These are phyloP conservation scores for Tachuris rubrigastra DNA, from an alignment of 2,113 vertebrate genomes.

Conservation along the genomic window DNA sequence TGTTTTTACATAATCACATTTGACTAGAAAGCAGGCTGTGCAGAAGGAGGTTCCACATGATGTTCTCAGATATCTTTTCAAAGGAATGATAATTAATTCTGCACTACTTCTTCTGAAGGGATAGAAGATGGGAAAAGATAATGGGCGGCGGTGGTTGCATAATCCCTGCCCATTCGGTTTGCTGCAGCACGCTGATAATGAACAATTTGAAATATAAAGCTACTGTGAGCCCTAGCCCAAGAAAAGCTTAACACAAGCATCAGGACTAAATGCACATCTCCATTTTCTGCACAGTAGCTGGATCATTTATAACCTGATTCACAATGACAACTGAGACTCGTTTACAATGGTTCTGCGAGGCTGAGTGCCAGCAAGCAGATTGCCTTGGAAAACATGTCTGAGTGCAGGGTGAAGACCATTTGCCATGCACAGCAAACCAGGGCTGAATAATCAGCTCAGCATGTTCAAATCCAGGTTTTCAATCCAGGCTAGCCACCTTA, in stretches of 20 bases:
- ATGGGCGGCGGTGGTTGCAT: background rate
- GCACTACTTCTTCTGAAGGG: conserved; percentile 23
- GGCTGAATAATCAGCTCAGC: background rate
- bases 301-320: conserved; percentile 25
- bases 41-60: background rate
- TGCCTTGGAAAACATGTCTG: background rate
- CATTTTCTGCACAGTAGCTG: background rate
- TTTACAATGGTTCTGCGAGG: background rate
- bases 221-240: background rate
- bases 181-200: background rate
- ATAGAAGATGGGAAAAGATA: conserved; percentile 20
- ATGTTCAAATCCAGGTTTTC: background rate
- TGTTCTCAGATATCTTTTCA: conserved; percentile 39
- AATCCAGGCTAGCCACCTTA: background rate
- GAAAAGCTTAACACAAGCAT: background rate
- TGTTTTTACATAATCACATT: conserved; percentile 21
- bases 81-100: conserved; percentile 49
- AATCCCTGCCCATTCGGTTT: background rate
- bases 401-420: background rate
- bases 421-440: background rate
- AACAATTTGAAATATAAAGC: background rate
- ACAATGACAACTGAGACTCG: conserved; percentile 19
- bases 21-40: conserved; percentile 25
- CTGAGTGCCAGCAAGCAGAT: conserved; percentile 25
- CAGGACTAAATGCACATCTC: conserved; percentile 5